Evolutionary conservation across 2,888 invertebrate species (phyloP), one percentile per base, ranked within the genome.

Genomic region (Hyposoter didymator): DNA sequence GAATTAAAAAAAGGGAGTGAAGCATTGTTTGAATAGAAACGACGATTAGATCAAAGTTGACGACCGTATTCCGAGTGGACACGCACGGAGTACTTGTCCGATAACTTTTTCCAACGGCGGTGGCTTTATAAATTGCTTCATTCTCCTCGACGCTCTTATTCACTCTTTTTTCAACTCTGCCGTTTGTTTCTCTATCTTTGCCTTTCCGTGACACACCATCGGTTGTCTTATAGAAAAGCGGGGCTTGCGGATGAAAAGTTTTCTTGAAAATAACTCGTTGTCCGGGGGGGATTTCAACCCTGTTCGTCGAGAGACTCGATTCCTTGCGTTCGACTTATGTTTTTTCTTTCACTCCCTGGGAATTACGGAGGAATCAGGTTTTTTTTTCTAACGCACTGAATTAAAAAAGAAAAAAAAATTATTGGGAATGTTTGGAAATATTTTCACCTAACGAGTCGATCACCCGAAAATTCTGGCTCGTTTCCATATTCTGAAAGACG

Each of bases 211-310:
- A 64, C 70, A 12, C 32, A 19, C 52, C 55, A 43, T 59, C 52
- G 75, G 79, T 82, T 82, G 79, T 79, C 66, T 66, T 82, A 76
- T 52, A 78, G 82, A 28, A 85, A 85, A 75, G 82, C 82, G 70
- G 69, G 78, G 64, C 64, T 89, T 89, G 88, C 84, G 84, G 85
- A 88, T 55, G 80, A 49, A 86, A 87, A 87, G 86, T 87, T 84
- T 86, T 83, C 78, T 86, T 83, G 84, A 82, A 86, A 87, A 84
- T 87, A 86, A 86, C 82, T 86, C 80, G 83, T 84, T 67, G 70
- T 62, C 67, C 69, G 70, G 47, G 78, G 85, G 85, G 85, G 79
- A 70, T 72, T 79, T 85, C 73, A 43, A 78, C 62, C 67, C 73
- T 45, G 62, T 79, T 72, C 82, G 78, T 80, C 89, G 45, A 62